These are phyloP conservation scores for Exephanes ischioxanthus DNA, from an alignment of 2,888 invertebrate species.

Conservation along the genomic window DNA sequence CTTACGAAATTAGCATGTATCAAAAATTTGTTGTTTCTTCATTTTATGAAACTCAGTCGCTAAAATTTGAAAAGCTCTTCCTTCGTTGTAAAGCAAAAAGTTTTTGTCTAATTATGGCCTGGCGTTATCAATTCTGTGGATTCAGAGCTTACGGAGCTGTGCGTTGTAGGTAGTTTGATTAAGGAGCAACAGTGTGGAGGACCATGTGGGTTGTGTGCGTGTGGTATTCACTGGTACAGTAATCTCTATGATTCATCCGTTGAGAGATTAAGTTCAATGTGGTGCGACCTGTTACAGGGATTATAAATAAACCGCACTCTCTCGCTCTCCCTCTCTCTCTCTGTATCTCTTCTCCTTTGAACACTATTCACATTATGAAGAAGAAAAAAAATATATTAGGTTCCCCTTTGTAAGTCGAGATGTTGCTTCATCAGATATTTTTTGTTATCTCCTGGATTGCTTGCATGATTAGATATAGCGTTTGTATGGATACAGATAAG, in stretches of 20 bases:
- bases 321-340: neutral
- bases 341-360: neutral
- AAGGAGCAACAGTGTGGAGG: conserved; percentile 36
- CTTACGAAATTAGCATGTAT: neutral
- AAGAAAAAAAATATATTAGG: neutral
- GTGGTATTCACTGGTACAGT: conserved; percentile 66
- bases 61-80: neutral
- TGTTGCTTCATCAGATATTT: neutral
- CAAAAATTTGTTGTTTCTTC: neutral
- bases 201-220: conserved; percentile 14
- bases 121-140: conserved; percentile 49
- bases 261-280: conserved; percentile 68
- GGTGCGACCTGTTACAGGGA: conserved; percentile 51
- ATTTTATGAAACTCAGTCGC: no score
- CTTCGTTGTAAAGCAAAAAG: neutral
- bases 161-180: conserved; percentile 15
- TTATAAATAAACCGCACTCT: conserved; percentile 49
- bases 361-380: conserved; percentile 4
- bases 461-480: no score
- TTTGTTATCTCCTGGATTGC: neutral
- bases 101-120: neutral
- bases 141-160: conserved; percentile 20
- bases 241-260: conserved; percentile 75
- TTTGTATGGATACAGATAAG: no score
- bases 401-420: neutral